Percentiles rank a stretch among this genome's conserved stretches.
Conservation (phyloP, 2,888 invertebrate genomes). For the Ormia ochracea region DNA sequence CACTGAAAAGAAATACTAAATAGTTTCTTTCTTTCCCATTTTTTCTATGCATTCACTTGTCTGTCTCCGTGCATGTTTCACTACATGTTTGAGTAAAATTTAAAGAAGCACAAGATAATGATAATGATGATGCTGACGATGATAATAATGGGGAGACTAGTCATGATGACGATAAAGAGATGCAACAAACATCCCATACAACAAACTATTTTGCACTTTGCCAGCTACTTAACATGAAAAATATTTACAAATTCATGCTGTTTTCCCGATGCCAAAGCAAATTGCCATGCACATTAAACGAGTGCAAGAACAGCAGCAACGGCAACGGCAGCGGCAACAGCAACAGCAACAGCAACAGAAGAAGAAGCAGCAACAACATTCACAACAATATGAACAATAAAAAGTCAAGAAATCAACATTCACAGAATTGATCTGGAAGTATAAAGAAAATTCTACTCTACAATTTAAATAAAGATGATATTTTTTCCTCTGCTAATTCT, state of each 20-base stretch:
- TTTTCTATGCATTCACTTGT: conserved; percentile 7
- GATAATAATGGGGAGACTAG: not conserved
- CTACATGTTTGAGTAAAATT: conserved; percentile 19
- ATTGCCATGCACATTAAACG: conserved; percentile 49
- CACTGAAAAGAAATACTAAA: not conserved
- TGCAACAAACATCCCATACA: conserved; percentile 39
- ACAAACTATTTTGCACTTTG: conserved; percentile 76
- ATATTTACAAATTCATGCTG: conserved; percentile 73
- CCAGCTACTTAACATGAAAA: conserved; percentile 75
- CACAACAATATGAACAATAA: conserved; percentile 2
- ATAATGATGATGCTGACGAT: not conserved
- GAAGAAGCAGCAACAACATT: not conserved
- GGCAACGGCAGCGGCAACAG: not conserved
- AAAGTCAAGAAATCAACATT: conserved; percentile 34
- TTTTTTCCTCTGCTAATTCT: not conserved
- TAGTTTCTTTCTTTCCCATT: conserved; percentile 7
- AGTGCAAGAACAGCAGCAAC: not conserved
- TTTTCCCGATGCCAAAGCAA: conserved; percentile 54
- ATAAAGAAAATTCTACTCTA: conserved; percentile 4
- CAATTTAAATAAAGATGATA: conserved; percentile 35
- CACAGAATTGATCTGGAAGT: conserved; percentile 31
- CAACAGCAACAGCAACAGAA: not conserved
- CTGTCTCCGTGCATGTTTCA: not conserved
- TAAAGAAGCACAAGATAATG: conserved; percentile 33
- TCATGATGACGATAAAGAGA: conserved; percentile 30